Evolutionary conservation across 1,140 invertebrate species (phyloP).

Genomic region (Globodera rostochiensis): DNA sequence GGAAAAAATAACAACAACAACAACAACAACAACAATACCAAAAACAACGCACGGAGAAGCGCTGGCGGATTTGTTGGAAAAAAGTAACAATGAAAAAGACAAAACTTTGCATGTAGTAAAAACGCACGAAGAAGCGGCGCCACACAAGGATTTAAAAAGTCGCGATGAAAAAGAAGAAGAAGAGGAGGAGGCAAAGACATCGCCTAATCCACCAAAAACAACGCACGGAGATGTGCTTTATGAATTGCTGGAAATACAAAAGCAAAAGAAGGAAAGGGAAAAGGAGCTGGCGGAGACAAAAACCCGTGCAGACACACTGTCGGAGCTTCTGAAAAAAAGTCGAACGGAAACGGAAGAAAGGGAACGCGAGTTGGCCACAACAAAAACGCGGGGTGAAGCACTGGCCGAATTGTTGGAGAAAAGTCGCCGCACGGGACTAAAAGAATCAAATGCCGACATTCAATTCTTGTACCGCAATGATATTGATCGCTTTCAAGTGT

Average conservation of each 20-base stretch:
- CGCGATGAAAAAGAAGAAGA: not conserved
- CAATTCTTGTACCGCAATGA: not conserved
- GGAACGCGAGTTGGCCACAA: not conserved
- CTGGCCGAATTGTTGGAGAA: not conserved
- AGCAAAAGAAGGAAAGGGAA: not conserved
- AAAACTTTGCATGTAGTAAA: not conserved
- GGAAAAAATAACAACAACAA: slow-evolving; percentile 1
- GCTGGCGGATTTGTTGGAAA: not conserved
- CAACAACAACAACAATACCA: not conserved
- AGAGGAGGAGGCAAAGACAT: too few species aligned
- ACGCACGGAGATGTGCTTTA: not conserved
- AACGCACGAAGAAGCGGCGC: not conserved
- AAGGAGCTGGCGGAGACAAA: not conserved
- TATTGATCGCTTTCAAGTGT: not conserved
- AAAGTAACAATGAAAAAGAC: not conserved
- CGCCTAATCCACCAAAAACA: not conserved
- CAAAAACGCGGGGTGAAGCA: too few species aligned
- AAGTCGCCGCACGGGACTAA: not conserved
- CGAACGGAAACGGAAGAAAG: not conserved
- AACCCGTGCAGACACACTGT: too few species aligned
- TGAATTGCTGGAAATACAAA: not conserved
- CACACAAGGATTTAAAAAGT: not conserved
- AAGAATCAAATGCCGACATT: not conserved
- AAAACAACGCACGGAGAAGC: not conserved
- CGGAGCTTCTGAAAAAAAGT: not conserved